phyloP scores from a whole-genome alignment of 1,140 invertebrate genomes.

The Teleogryllus occipitalis region DNA sequence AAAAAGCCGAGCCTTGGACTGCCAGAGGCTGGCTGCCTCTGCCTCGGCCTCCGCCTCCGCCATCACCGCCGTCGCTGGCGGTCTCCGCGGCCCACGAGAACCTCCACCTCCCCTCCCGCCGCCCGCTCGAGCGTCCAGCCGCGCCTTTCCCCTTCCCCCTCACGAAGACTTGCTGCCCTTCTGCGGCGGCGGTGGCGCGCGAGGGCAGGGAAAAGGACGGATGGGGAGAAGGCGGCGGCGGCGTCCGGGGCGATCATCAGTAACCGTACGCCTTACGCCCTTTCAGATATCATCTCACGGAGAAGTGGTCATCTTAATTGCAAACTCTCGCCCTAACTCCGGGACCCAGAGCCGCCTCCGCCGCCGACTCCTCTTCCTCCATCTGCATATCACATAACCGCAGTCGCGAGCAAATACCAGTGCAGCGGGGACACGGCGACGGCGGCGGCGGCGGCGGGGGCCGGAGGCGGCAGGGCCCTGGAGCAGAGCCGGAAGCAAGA shows the following conservation, averaged over 20 bases:
- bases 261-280: not conserved
- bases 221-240: not conserved
- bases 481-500: not conserved
- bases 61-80: not conserved
- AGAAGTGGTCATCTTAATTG: conserved; percentile 21
- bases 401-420: conserved; percentile 9
- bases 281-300: conserved; percentile 16
- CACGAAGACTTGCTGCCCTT: not conserved
- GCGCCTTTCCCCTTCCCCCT: not conserved
- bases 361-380: not conserved
- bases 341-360: not conserved
- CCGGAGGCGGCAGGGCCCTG: no score
- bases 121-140: not conserved
- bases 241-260: not conserved
- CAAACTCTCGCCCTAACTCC: conserved; percentile 12
- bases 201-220: no score
- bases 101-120: no score
- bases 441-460: no score
- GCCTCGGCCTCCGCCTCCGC: not conserved
- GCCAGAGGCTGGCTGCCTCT: not conserved
- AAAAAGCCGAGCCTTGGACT: not conserved
- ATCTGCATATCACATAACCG: conserved; percentile 18
- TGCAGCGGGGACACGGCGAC: not conserved
- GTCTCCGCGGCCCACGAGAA: no score
- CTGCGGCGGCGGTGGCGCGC: no score